Evolutionary conservation across 2,113 vertebrate species (phyloP), one percentile per base, ranked within the genome.

Genomic region (Pelecanus crispus): DNA sequence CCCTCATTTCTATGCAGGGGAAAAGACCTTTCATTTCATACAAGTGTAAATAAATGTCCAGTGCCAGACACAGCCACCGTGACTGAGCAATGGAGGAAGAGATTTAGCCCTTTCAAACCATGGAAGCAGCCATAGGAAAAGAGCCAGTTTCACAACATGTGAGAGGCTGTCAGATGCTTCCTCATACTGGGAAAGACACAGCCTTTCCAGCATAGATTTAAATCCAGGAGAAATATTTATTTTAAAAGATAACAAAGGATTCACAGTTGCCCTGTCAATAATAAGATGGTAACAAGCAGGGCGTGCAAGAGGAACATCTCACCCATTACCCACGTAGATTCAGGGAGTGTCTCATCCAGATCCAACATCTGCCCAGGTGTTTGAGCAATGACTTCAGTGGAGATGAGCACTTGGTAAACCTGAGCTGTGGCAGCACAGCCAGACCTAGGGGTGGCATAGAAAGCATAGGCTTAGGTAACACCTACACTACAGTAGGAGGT

Each of bases 241-340:
- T 95, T 95, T 95, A 47, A 83, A 88, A 91, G 66, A 88, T 58
- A 91, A 90, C n/a, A 81, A 92, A 90, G 50, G 45, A 83, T 66
- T 84, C 38, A 68, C 24, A 70, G 70, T 55, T 55, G 38, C 21
- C 15, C 10, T 67, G 50, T 80, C 34, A 14, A 82, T 77, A 92
- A 68, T 36, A 80, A 71, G 73, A 49, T 40, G 70, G 53, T 40
- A 94, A 95, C 53, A 79, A 78, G 53, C 55, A 82, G 89, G 50
- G 84, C 75, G 65, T 25, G 72, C 68, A 86, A 68, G 49, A 81
- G 13, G 71, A 90, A 86, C 4, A 2, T 91, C 71, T 83, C 73
- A 77, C 25, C 47, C 59, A 38, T 87, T 85, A 70, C 61, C 52
- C 61, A 85, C 2, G 0, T 75, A 71, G 19, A 13, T 70, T 78